Percentiles rank a stretch among this genome's conserved stretches.
Conservation (phyloP, 2,113 vertebrate species). For the Nyctereutes procyonoides region DNA sequence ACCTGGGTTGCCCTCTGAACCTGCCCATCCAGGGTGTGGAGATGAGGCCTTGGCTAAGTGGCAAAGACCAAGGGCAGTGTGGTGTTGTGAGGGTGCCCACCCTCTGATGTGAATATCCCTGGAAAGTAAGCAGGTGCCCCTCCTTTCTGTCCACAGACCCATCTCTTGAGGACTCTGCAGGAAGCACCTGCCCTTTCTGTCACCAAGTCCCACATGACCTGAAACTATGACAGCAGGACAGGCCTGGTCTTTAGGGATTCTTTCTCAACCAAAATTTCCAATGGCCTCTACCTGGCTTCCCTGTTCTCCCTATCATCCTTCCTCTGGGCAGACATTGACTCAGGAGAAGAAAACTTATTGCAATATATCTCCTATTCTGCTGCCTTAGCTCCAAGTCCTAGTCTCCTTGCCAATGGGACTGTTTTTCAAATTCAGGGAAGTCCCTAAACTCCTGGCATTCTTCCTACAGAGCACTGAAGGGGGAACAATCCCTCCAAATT, state of each 20-base stretch:
- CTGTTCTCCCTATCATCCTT: background rate
- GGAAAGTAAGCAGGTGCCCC: rapidly evolving
- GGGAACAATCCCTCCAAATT: background rate
- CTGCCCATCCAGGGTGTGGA: no score
- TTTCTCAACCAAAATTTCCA: background rate
- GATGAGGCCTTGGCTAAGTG: background rate
- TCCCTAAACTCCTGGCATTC: background rate
- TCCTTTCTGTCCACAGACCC: no score
- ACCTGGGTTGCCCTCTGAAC: background rate
- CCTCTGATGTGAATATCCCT: rapidly evolving
- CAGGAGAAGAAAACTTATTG: background rate
- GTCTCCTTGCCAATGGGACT: background rate
- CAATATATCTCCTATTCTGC: rapidly evolving
- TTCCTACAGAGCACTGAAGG: background rate
- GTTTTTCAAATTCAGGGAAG: background rate
- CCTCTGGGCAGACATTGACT: background rate
- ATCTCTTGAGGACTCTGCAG: background rate
- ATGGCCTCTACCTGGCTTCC: background rate
- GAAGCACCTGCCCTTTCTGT: background rate
- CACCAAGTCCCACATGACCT: background rate
- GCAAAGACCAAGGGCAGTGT: rapidly evolving
- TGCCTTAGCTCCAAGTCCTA: background rate
- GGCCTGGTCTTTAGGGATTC: background rate
- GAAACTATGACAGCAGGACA: background rate
- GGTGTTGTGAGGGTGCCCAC: background rate